Conservation (phyloP, 2,797 vertebrate genomes). For the Morus bassanus region DNA sequence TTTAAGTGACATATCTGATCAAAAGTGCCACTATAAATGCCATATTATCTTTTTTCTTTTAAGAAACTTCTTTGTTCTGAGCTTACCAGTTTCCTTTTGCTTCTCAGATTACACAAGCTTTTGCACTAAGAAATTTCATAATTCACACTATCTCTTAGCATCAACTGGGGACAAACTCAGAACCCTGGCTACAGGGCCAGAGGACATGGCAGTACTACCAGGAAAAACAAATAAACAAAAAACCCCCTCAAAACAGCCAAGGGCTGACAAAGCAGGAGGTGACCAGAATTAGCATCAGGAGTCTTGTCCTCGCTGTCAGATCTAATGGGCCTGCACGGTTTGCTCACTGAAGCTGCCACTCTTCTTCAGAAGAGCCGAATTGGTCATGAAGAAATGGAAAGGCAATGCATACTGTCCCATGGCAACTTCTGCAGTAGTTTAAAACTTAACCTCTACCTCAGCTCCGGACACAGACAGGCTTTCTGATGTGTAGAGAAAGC, state of each 20-base stretch:
- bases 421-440: not conserved
- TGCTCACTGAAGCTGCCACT: not conserved
- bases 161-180: not conserved
- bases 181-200: not conserved
- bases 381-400: not conserved
- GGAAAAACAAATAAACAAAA: not conserved
- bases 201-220: not conserved
- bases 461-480: not conserved
- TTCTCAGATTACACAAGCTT: not conserved
- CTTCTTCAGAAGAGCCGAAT: not conserved
- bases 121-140: not conserved
- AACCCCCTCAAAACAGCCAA: not conserved
- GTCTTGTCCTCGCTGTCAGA: not conserved
- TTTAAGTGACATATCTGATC: not conserved
- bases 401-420: fast-evolving
- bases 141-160: not conserved
- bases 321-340: not conserved
- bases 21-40: not conserved
- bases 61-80: not conserved
- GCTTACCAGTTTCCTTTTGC: not conserved
- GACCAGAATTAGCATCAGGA: not conserved
- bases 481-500: not conserved
- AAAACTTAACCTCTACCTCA: not conserved
- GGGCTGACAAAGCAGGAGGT: not conserved
- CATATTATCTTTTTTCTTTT: not conserved